These are phyloP conservation scores for Holotrichia oblita DNA, from an alignment of 1,140 invertebrate genomes.

Conservation along the genomic window DNA sequence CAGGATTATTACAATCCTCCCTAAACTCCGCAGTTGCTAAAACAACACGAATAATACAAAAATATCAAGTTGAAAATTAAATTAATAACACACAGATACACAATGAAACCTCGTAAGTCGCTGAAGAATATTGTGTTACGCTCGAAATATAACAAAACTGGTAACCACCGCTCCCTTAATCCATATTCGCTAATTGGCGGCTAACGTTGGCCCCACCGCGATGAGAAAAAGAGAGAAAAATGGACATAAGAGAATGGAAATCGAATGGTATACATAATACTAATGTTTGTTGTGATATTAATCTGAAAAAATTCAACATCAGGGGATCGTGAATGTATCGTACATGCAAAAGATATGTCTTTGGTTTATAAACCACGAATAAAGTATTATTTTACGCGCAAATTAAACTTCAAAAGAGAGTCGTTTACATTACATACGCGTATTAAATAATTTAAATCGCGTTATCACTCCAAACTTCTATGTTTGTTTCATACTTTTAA, in stretches of 20 bases:
- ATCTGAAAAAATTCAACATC: background rate
- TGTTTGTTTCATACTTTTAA: no score
- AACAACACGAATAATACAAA: background rate
- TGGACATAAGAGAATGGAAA: background rate
- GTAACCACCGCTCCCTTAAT: background rate
- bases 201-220: background rate
- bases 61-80: conserved; percentile 10
- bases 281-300: conserved; percentile 1
- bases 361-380: background rate
- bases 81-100: background rate
- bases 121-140: conserved; percentile 1
- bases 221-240: background rate
- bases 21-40: background rate
- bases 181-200: background rate
- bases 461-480: no score
- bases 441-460: background rate
- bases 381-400: conserved; percentile 17
- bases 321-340: background rate
- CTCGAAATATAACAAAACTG: background rate
- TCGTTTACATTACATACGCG: background rate
- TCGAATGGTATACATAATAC: conserved; percentile 3
- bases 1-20: background rate
- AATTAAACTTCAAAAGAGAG: background rate
- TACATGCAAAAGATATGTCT: background rate
- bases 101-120: background rate